Evolutionary conservation across 2,797 vertebrate species (phyloP), one percentile per base, ranked within the genome.

Genomic region (Tachyglossus aculeatus): DNA sequence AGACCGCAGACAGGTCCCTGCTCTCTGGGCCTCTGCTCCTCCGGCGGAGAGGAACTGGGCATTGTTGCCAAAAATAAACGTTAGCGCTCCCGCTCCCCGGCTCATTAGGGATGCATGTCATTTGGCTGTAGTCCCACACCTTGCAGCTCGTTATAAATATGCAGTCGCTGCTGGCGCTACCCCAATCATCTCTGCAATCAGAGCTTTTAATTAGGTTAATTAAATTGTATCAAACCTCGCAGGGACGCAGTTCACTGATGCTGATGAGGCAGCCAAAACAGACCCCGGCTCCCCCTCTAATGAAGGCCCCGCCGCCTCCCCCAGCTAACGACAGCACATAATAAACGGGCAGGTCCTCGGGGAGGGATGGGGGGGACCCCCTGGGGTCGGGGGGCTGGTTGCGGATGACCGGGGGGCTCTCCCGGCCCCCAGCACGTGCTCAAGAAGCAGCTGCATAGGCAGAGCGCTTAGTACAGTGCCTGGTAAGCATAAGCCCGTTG

Each of bases 141-240:
- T 97, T 96, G 90, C 90, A 93, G 95, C 95, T 97, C 91, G 93
- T 96, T 96, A 95, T 94, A 91, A 95, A 95, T 93, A 93, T 94
- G 94, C 95, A 93, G 92, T 95, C 93, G 94, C 96, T 96, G 95
- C 95, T 94, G 96, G 96, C 94, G 85, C 92, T 93, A 89, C 94
- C 95, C 96, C 91, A 98, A 99, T 98, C 96, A 97, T 95, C 96
- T 95, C 96, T 94, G 96, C 97, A 99, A 98, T 98, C 97, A 98
- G 96, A 98, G 96, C 94, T 96, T 96, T 97, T 98, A 98, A 99
- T 99, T 98, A 98, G 97, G 96, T 98, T 99, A 98, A 99, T 99
- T 99, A 98, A 99, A 99, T 98, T 98, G 97, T 98, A 98, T 98
- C 96, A 97, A 96, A 95, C 96, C 97, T 98, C 95, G 90, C 96